These are phyloP conservation scores for Bombus pascuorum DNA, from an alignment of 1,140 invertebrate genomes.

Conservation along the genomic window DNA sequence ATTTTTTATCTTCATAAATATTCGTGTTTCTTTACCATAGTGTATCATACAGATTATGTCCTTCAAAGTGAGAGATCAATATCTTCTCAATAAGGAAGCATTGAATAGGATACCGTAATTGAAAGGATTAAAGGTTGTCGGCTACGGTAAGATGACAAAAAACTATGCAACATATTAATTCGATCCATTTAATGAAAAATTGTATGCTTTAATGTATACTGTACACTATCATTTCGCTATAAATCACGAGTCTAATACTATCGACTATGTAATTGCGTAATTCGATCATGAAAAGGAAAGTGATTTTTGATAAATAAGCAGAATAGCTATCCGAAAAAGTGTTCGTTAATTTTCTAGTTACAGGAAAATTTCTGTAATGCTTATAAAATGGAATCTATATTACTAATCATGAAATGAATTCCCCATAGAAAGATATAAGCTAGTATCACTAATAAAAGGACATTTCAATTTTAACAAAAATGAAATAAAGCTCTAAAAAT, in stretches of 20 bases:
- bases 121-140: neutral
- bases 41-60: neutral
- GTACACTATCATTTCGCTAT: neutral
- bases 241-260: neutral
- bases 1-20: neutral
- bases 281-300: neutral
- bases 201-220: neutral
- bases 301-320: neutral
- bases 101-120: neutral
- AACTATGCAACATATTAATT: neutral
- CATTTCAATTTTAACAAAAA: no score
- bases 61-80: neutral
- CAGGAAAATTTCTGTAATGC: no score
- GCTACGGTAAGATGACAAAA: neutral
- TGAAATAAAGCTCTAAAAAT: neutral
- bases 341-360: no score
- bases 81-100: neutral
- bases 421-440: no score
- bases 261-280: neutral
- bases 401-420: no score
- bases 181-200: neutral
- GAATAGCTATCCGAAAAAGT: no score
- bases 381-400: no score
- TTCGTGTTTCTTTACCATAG: neutral
- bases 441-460: no score